A percentile compares a stretch with the other conserved stretches of the same genome.
These are phyloP conservation scores for Cataglyphis cursor DNA, from an alignment of 2,888 invertebrate species.

Conservation along the genomic window DNA sequence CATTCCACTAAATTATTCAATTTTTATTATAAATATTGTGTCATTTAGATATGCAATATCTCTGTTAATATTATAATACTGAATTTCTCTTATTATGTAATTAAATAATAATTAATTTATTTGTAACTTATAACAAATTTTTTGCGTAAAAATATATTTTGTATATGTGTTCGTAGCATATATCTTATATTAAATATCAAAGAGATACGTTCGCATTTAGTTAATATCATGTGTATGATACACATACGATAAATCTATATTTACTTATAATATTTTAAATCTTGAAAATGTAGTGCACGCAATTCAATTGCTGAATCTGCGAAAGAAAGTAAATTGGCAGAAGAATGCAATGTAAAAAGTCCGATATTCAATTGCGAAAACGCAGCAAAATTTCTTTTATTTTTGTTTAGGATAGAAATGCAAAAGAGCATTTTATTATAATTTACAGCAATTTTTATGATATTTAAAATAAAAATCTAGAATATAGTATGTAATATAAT, in stretches of 20 bases:
- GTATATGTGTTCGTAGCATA: background rate
- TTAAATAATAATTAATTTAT: background rate
- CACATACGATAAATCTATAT: background rate
- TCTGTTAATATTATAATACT: background rate
- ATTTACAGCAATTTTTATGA: slow-evolving; percentile 27
- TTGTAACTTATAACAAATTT: background rate
- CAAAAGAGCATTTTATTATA: background rate
- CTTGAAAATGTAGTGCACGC: background rate
- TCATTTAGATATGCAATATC: background rate
- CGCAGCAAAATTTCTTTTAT: slow-evolving; percentile 7
- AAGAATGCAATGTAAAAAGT: slow-evolving; percentile 15
- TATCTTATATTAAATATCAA: background rate
- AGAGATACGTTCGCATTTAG: background rate
- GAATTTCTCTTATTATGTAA: background rate
- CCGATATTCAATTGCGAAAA: background rate
- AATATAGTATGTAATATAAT: background rate
- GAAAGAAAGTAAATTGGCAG: slow-evolving; percentile 18
- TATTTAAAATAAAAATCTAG: background rate
- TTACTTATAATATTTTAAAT: slow-evolving; percentile 10
- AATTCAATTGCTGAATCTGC: slow-evolving; percentile 3
- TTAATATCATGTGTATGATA: background rate
- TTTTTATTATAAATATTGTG: background rate
- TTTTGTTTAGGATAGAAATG: slow-evolving; percentile 5
- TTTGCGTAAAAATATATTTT: background rate
- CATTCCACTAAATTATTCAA: slow-evolving; percentile 20